Conservation (phyloP, 1,140 invertebrate species). For the Mactra quadrangularis region DNA sequence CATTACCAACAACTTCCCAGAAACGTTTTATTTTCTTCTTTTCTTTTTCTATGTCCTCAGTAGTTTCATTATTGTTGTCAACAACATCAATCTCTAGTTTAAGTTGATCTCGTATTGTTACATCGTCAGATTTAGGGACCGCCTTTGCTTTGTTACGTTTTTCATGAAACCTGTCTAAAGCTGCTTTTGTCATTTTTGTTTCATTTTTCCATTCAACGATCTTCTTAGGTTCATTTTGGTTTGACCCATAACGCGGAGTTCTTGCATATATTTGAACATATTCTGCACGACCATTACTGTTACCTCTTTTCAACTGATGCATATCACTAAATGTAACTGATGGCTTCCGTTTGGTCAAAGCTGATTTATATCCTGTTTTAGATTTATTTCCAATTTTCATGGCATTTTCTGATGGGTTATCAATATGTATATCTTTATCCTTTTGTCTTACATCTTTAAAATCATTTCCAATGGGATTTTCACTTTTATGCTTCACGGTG, state of each 20-base stretch:
- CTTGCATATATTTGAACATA: not conserved
- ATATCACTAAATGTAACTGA: no score
- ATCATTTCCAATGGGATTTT: no score
- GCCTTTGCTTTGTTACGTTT: not conserved
- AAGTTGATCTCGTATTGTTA: constrained; percentile 36
- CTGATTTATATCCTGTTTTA: no score
- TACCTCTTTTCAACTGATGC: no score
- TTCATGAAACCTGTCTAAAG: not conserved
- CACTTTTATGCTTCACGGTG: no score
- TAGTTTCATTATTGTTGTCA: constrained; percentile 14
- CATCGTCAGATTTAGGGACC: not conserved
- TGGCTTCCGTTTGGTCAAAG: no score
- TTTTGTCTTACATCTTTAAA: no score
- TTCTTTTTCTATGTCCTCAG: constrained; percentile 9
- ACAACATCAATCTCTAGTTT: constrained; percentile 52
- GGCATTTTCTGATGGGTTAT: no score
- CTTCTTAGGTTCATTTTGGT: not conserved
- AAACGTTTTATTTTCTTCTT: constrained; percentile 54
- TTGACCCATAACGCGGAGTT: not conserved
- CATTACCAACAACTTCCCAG: constrained; percentile 52
- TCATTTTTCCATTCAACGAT: constrained; percentile 11
- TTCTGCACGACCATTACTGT: not conserved
- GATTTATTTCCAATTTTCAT: no score
- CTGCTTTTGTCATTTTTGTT: not conserved
- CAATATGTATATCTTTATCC: no score